Evolutionary conservation across 2,113 vertebrate genomes (phyloP).

Genomic region (Seriola aureovittata): DNA sequence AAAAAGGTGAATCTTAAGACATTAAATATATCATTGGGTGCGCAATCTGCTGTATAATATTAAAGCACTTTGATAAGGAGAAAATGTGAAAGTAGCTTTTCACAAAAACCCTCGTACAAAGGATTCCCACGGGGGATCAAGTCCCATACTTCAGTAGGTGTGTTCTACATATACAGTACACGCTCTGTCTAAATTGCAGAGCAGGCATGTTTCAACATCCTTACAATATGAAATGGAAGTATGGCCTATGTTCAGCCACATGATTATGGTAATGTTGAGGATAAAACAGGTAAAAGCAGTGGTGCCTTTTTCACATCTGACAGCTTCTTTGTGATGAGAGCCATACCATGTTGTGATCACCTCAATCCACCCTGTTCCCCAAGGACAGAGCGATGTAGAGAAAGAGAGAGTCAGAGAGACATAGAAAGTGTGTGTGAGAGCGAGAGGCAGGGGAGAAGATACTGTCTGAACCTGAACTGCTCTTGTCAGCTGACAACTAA

Average conservation of each 20-base stretch:
- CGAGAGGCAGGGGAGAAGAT: neutral
- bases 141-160: neutral
- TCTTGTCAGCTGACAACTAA: neutral
- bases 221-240: constrained; percentile 26
- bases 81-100: constrained; percentile 3
- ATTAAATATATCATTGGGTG: neutral
- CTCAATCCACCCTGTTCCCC: constrained; percentile 21
- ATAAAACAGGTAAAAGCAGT: constrained; percentile 18
- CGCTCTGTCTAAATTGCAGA: constrained; percentile 21
- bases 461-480: neutral
- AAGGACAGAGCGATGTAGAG: constrained; percentile 8
- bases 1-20: neutral
- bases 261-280: constrained; percentile 41
- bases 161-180: neutral
- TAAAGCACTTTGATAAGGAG: neutral
- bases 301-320: constrained; percentile 32
- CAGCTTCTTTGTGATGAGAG: constrained; percentile 40
- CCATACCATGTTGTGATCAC: constrained; percentile 38
- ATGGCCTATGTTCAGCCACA: constrained; percentile 1
- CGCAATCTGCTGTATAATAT: neutral
- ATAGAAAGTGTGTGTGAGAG: neutral
- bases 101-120: neutral
- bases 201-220: constrained; percentile 11
- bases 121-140: constrained; percentile 7
- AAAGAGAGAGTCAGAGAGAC: neutral